phyloP scores from a whole-genome alignment of 2,888 invertebrate species.

The Eilema griseolum region DNA sequence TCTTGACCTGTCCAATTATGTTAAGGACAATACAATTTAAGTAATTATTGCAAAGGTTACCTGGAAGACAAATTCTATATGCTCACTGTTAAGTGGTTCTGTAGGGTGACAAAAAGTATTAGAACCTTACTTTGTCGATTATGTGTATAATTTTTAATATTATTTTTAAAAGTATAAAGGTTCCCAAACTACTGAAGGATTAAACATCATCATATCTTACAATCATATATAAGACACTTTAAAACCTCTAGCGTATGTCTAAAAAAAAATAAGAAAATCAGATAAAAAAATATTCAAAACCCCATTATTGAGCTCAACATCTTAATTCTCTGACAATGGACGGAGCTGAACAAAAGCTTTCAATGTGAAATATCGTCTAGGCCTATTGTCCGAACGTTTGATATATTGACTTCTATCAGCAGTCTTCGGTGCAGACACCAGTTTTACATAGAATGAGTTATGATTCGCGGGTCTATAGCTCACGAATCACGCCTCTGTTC shows the following conservation, averaged over 20 bases:
- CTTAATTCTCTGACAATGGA: constrained; percentile 63
- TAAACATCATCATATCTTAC: neutral
- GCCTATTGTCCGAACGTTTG: constrained; percentile 63
- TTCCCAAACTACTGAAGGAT: no score
- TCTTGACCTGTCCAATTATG: no score
- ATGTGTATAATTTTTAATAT: no score
- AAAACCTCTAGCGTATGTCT: neutral
- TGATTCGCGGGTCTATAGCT: constrained; percentile 22
- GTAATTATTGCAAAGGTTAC: no score
- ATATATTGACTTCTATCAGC: constrained; percentile 61
- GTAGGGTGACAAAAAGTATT: no score
- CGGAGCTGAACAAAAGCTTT: constrained; percentile 57
- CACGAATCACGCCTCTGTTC: neutral
- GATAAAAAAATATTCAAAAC: constrained; percentile 20
- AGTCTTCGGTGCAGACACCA: constrained; percentile 43
- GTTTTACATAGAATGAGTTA: constrained; percentile 56
- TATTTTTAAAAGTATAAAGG: no score
- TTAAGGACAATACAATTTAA: no score
- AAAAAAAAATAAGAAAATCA: constrained; percentile 11
- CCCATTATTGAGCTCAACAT: constrained; percentile 49
- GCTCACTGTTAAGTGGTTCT: neutral
- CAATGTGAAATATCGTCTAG: constrained; percentile 62
- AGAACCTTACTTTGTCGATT: no score
- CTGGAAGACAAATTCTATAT: no score
- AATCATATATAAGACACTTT: neutral